Conservation (phyloP, 2,797 vertebrate species). For the Helostoma temminkii region DNA sequence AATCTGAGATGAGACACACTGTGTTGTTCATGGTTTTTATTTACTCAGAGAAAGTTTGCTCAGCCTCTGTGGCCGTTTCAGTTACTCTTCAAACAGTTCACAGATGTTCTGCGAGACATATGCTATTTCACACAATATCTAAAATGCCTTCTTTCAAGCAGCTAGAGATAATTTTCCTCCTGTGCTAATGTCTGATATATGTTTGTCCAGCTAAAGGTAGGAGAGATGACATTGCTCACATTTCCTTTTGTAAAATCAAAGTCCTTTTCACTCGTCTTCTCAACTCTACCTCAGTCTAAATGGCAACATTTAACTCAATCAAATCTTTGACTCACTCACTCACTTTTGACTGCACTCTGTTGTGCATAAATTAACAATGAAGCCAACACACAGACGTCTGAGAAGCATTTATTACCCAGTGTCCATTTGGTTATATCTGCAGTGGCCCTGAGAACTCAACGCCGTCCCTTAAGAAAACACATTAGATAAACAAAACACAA, state of each 20-base stretch:
- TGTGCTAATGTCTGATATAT: constrained; percentile 13
- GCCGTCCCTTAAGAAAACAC: no score
- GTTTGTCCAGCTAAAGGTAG: constrained; percentile 31
- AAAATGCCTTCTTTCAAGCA: constrained; percentile 24
- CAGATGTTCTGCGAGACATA: constrained; percentile 6
- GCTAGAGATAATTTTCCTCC: constrained; percentile 2
- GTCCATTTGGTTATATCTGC: no score
- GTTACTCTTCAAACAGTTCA: background rate
- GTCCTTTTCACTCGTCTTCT: no score
- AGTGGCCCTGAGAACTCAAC: no score
- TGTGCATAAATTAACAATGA: no score
- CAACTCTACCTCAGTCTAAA: no score
- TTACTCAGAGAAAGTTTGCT: background rate
- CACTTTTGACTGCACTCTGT: no score
- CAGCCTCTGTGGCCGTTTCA: background rate
- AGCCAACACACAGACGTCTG: no score
- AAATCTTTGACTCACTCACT: no score
- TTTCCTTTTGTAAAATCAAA: background rate
- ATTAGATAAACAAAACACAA: no score
- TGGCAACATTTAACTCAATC: no score
- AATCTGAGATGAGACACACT: background rate
- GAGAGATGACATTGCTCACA: background rate
- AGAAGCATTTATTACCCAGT: no score
- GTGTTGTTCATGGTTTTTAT: constrained; percentile 6
- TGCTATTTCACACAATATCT: background rate